Evolutionary conservation across 1,140 invertebrate genomes (phyloP).

Genomic region (Daktulosphaira vitifoliae): DNA sequence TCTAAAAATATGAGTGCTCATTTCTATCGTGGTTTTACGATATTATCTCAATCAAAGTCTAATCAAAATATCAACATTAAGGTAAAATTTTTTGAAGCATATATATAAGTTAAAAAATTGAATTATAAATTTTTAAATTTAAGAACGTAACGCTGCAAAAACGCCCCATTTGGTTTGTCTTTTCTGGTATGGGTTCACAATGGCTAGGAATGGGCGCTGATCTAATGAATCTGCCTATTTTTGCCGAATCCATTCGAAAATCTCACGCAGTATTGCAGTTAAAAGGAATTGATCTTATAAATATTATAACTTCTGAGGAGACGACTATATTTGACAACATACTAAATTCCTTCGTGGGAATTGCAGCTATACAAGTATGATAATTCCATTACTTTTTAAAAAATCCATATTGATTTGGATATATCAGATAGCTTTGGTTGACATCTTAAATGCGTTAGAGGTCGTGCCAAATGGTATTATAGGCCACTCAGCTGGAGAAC

Average conservation of each 20-base stretch:
- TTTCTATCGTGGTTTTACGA: conserved; percentile 52
- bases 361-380: conserved; percentile 70
- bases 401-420: background rate
- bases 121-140: too few species aligned
- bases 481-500: conserved; percentile 60
- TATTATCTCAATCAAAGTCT: conserved; percentile 36
- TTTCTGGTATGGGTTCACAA: conserved; percentile 59
- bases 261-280: conserved; percentile 50
- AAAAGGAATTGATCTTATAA: conserved; percentile 52
- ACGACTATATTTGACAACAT: conserved; percentile 53
- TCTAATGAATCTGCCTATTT: conserved; percentile 55
- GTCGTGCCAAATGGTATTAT: conserved; percentile 56
- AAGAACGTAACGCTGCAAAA: conserved; percentile 15
- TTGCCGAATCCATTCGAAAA: conserved; percentile 54
- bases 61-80: too few species aligned
- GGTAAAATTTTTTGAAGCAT: too few species aligned
- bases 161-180: conserved; percentile 45
- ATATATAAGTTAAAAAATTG: too few species aligned
- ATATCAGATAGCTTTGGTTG: conserved; percentile 68
- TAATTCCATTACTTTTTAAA: background rate
- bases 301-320: conserved; percentile 53
- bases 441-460: conserved; percentile 48
- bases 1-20: conserved; percentile 49
- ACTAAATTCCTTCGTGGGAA: conserved; percentile 59
- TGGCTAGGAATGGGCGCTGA: conserved; percentile 56